phyloP scores from a whole-genome alignment of 2,888 invertebrate species.

The Maniola hyperantus region DNA sequence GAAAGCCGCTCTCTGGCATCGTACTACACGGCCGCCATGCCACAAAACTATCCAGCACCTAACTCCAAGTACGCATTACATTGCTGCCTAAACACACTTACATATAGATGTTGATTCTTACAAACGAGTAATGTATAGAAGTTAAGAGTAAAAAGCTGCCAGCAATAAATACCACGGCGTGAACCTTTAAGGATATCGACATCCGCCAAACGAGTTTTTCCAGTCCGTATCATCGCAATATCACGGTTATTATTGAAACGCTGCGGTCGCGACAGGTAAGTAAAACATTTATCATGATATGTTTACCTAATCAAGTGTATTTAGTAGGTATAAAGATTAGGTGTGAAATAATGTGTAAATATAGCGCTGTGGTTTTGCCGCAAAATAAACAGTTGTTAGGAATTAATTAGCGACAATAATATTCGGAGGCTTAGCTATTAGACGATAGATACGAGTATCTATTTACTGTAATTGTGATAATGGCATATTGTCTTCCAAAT shows the following conservation, averaged over 20 bases:
- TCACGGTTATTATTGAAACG: constrained; percentile 82
- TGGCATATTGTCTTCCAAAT: no score
- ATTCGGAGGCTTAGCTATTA: constrained; percentile 7
- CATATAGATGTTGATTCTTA: no score
- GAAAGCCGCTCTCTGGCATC: constrained; percentile 77
- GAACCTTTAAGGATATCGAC: constrained; percentile 80
- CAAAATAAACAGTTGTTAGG: constrained; percentile 18
- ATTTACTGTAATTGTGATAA: not conserved
- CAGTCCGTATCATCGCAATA: constrained; percentile 82
- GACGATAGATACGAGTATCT: not conserved
- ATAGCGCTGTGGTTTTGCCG: constrained; percentile 19
- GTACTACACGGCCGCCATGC: constrained; percentile 54
- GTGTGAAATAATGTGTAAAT: constrained; percentile 33
- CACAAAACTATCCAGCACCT: constrained; percentile 42
- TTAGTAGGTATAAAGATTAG: constrained; percentile 30
- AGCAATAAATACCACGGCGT: constrained; percentile 50
- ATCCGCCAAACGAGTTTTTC: constrained; percentile 81
- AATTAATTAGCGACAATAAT: constrained; percentile 21
- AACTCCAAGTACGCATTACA: constrained; percentile 46
- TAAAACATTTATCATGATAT: constrained; percentile 77
- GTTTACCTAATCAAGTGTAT: constrained; percentile 58
- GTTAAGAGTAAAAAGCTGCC: constrained; percentile 35
- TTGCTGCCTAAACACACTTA: constrained; percentile 41
- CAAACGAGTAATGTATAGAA: constrained; percentile 48
- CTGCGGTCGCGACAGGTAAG: constrained; percentile 79